Percentiles rank a stretch among this genome's conserved stretches.
Evolutionary conservation across 2,888 invertebrate species (phyloP).

Genomic region (Mimas tiliae): DNA sequence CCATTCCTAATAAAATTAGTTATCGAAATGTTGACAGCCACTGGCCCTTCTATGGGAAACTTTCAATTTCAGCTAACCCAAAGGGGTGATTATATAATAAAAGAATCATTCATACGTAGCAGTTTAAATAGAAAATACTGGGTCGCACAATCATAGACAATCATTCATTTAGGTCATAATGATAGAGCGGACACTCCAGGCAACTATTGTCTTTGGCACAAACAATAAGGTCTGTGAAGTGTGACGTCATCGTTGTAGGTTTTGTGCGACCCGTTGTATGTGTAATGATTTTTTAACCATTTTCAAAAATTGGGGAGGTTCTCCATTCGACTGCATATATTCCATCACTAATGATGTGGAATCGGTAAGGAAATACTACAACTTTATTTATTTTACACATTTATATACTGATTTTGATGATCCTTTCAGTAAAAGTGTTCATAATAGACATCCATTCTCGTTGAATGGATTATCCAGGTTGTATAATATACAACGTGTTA

Average conservation of each 20-base stretch:
- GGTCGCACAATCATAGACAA: slow-evolving; percentile 37
- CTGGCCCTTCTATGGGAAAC: slow-evolving; percentile 37
- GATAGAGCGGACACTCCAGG: slow-evolving; percentile 29
- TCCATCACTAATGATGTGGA: no score
- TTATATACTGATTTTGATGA: no score
- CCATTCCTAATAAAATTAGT: slow-evolving; percentile 14
- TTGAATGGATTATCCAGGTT: no score
- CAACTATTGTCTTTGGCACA: slow-evolving; percentile 16
- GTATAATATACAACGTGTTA: no score
- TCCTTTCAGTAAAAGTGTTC: no score
- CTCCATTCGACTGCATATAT: no score
- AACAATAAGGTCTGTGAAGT: not conserved
- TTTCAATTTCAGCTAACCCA: slow-evolving; percentile 30
- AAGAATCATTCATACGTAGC: slow-evolving; percentile 39
- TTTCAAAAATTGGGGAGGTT: no score
- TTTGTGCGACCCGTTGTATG: not conserved
- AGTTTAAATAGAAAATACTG: slow-evolving; percentile 46
- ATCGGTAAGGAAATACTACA: no score
- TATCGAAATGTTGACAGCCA: slow-evolving; percentile 35
- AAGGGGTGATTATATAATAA: slow-evolving; percentile 42
- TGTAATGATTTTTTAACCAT: not conserved
- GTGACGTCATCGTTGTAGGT: slow-evolving; percentile 2
- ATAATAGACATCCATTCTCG: no score
- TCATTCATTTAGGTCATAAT: slow-evolving; percentile 45
- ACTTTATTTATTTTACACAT: no score